Percentiles rank a stretch among this genome's conserved stretches.
phyloP scores from a whole-genome alignment of 1,140 invertebrate genomes.

The Stegodyphus mimosarum region DNA sequence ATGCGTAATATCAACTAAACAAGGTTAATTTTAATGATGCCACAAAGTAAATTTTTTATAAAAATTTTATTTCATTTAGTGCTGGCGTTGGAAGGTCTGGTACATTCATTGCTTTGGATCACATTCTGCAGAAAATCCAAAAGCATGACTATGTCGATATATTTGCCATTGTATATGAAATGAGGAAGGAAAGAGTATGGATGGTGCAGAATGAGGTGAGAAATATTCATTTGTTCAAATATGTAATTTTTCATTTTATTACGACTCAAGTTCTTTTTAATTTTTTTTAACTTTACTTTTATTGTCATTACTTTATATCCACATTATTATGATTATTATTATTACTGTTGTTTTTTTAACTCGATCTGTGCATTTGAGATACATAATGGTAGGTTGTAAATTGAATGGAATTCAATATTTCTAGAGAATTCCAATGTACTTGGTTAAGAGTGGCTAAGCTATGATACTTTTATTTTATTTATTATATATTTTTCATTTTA shows the following conservation, averaged over 20 bases:
- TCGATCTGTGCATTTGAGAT: too few relatives aligned
- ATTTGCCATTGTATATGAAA: constrained; percentile 95
- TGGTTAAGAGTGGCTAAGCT: too few relatives aligned
- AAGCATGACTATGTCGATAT: constrained; percentile 87
- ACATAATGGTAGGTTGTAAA: too few relatives aligned
- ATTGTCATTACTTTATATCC: neutral
- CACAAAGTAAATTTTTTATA: too few relatives aligned
- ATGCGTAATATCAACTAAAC: too few relatives aligned
- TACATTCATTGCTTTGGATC: constrained; percentile 93
- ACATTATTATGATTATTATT: neutral
- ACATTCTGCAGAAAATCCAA: constrained; percentile 77
- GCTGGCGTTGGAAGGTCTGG: constrained; percentile 90
- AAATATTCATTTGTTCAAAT: neutral
- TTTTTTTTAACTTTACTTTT: neutral
- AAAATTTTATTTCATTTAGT: constrained; percentile 65
- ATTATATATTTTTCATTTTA: too few relatives aligned
- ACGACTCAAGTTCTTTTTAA: neutral
- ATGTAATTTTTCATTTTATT: neutral
- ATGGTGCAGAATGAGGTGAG: constrained; percentile 85
- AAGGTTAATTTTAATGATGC: too few relatives aligned
- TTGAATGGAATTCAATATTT: too few relatives aligned
- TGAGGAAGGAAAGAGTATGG: constrained; percentile 96
- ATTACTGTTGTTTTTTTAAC: too few relatives aligned
- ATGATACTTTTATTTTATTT: too few relatives aligned
- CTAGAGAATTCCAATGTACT: too few relatives aligned